Evolutionary conservation across 2,113 vertebrate species (phyloP).

Genomic region (Lathamus discolor): DNA sequence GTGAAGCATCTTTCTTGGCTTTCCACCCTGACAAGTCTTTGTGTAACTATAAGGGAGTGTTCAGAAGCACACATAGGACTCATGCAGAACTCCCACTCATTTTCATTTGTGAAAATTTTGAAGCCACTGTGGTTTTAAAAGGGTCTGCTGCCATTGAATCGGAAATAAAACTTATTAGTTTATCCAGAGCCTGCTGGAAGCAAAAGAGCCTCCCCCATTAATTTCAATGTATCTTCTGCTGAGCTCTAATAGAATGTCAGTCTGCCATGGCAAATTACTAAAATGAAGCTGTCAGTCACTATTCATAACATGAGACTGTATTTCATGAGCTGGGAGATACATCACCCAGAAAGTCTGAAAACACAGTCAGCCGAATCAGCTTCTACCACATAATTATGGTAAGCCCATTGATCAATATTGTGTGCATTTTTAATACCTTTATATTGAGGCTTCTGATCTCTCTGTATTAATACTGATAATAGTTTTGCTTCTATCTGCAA

Average conservation of each 20-base stretch:
- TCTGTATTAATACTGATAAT: constrained; percentile 14
- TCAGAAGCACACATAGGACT: not conserved
- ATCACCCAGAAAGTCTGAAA: not conserved
- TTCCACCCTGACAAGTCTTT: not conserved
- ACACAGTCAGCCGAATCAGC: not conserved
- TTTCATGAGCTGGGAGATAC: not conserved
- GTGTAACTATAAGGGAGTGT: not conserved
- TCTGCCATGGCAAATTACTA: not conserved
- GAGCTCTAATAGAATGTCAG: not conserved
- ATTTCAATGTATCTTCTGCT: not conserved
- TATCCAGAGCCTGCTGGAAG: not conserved
- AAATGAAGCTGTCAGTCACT: constrained; percentile 34
- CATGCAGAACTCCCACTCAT: not conserved
- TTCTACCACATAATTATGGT: not conserved
- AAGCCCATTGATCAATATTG: constrained; percentile 21
- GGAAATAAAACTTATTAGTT: not conserved
- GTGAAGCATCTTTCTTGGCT: not conserved
- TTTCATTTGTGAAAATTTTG: not conserved
- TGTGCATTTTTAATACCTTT: constrained; percentile 37
- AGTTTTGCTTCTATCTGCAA: constrained; percentile 30
- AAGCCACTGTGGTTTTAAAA: not conserved
- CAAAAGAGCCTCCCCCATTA: not conserved
- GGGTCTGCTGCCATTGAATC: not conserved
- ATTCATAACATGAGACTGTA: not conserved
- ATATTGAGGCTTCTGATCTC: constrained; percentile 12